A percentile compares a stretch with the other conserved stretches of the same genome.
These are phyloP conservation scores for Pegoplata infirma DNA, from an alignment of 2,888 invertebrate genomes.

Conservation along the genomic window DNA sequence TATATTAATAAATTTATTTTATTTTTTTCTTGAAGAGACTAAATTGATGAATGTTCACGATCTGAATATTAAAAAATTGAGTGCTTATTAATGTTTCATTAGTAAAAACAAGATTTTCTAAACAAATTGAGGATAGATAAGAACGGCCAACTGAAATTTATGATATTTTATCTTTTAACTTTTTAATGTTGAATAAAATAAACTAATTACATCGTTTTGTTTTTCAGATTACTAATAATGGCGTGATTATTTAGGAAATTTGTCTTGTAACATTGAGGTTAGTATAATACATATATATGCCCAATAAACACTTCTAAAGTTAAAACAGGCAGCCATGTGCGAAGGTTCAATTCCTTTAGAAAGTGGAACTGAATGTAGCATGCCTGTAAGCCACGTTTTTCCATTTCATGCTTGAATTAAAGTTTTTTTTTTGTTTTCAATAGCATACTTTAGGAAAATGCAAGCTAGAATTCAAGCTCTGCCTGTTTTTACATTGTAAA, in stretches of 20 bases:
- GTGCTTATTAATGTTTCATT: slow-evolving; percentile 31
- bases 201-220: neutral
- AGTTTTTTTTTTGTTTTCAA: no score
- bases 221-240: neutral
- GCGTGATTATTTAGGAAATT: neutral
- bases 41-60: slow-evolving; percentile 54
- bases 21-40: neutral
- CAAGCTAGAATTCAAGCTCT: no score
- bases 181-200: neutral
- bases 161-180: neutral
- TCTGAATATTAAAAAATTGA: slow-evolving; percentile 36
- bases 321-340: no score
- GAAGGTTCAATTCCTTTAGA: no score
- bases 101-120: slow-evolving; percentile 18
- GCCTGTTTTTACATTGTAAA: no score
- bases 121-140: slow-evolving; percentile 62
- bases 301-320: no score
- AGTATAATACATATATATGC: no score
- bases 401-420: no score
- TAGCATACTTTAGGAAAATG: no score
- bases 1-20: neutral
- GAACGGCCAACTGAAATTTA: slow-evolving; percentile 64
- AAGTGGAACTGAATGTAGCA: no score
- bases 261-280: neutral
- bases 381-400: no score